Percentiles rank a stretch among this genome's conserved stretches.
Evolutionary conservation across 2,888 invertebrate genomes (phyloP).

Genomic region (Odontocolon sp.): DNA sequence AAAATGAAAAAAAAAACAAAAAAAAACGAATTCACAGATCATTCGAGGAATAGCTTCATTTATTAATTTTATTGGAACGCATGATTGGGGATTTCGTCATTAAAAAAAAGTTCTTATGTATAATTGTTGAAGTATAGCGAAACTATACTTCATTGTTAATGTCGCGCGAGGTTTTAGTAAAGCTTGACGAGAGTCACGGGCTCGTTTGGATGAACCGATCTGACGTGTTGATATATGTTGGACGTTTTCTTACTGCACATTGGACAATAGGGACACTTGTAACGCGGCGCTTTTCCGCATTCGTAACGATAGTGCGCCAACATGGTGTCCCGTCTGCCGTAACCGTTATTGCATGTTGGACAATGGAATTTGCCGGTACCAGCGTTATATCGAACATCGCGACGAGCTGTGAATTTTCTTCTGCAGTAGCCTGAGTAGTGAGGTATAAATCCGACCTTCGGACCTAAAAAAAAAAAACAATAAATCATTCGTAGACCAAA

Average conservation of each 20-base stretch:
- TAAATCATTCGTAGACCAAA: constrained; percentile 64
- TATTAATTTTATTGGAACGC: constrained; percentile 15
- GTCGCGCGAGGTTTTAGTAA: constrained; percentile 65
- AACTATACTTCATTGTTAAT: neutral
- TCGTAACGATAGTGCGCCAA: constrained; percentile 79
- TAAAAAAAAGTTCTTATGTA: constrained; percentile 48
- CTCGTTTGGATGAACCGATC: constrained; percentile 74
- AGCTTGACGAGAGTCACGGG: constrained; percentile 74
- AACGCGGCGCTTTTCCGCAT: constrained; percentile 78
- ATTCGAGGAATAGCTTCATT: constrained; percentile 22
- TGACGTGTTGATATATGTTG: constrained; percentile 76
- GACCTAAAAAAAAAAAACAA: constrained; percentile 73
- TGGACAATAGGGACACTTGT: constrained; percentile 77
- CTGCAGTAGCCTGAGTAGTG: constrained; percentile 56
- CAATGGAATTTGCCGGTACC: constrained; percentile 77
- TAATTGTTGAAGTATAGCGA: constrained; percentile 29
- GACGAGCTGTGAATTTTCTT: constrained; percentile 67
- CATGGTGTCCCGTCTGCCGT: constrained; percentile 78
- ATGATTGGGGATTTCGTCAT: neutral
- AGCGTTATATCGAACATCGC: constrained; percentile 69
- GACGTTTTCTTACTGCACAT: constrained; percentile 76
- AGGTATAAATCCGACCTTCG: constrained; percentile 57
- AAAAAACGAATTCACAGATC: too few relatives aligned
- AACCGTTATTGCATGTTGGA: constrained; percentile 79
- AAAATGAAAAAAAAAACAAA: too few relatives aligned